Evolutionary conservation across 2,888 invertebrate genomes (phyloP).

Genomic region (Ptilodon capucinus): DNA sequence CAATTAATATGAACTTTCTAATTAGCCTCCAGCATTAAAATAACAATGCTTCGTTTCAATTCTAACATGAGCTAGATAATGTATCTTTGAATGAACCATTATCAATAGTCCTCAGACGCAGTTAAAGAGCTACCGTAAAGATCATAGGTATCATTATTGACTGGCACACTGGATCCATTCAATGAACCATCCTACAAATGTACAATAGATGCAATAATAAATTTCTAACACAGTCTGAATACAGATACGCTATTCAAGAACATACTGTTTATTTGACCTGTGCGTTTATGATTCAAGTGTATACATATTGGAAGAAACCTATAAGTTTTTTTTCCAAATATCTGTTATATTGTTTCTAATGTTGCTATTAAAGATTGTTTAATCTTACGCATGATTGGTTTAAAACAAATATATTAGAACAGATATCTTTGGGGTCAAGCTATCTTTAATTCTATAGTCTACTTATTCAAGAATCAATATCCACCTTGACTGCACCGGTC

Average conservation of each 20-base stretch:
- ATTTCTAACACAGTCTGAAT: background rate
- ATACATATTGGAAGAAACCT: too few species aligned
- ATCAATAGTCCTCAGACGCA: background rate
- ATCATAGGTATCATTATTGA: background rate
- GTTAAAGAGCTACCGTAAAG: background rate
- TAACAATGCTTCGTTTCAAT: background rate
- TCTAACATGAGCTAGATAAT: background rate
- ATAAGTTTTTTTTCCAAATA: too few species aligned
- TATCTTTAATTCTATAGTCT: too few species aligned
- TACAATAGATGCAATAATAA: slow-evolving; percentile 10
- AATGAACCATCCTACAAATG: slow-evolving; percentile 16
- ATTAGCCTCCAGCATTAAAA: background rate
- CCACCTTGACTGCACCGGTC: too few species aligned
- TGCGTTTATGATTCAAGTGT: background rate
- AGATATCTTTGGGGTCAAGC: too few species aligned
- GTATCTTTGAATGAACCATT: background rate
- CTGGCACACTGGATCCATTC: slow-evolving; percentile 24
- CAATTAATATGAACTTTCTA: background rate
- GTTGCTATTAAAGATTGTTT: too few species aligned
- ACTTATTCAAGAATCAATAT: too few species aligned
- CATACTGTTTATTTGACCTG: too few species aligned
- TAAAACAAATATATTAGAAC: too few species aligned
- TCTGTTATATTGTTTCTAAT: too few species aligned
- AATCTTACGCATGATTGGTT: too few species aligned
- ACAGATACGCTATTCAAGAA: background rate